Evolutionary conservation across 2,113 vertebrate genomes (phyloP), one percentile per base, ranked within the genome.

Genomic region (Psilopsiagon aurifrons): DNA sequence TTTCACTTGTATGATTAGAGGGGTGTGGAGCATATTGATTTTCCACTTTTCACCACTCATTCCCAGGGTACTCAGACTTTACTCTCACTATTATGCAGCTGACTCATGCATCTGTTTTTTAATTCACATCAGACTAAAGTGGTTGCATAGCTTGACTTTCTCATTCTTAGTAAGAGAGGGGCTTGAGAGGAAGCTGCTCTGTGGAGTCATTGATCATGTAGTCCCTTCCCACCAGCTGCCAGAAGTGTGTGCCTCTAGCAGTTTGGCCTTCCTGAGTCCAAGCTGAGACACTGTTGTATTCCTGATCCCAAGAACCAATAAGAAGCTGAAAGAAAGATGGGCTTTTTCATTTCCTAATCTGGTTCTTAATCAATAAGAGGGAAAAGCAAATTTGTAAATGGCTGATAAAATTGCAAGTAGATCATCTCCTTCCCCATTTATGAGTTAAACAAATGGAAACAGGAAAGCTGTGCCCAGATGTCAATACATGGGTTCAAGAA

Each of bases 241-340:
- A 11, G 17, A 54, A 66, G 9, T 0, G 0, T 51, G 14, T 46
- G 17, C 19, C 28, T 52, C 0, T 0, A 69, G 24, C 6, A 82
- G 18, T 5, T 7, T 47, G 9, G 17, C 23, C 63, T 41, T 35
- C 17, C 57, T 18, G 28, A 41, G 25, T 55, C 46, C 10, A 37
- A 31, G 28, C 13, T 52, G 54, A 82, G 29, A 64, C 9, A 7
- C 3, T 18, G 16, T 2, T 55, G 2, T 87, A 18, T 35, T 69
- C 44, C 55, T 92, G 17, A 8, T 44, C 17, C 35, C 37, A 57
- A 54, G 39, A 41, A 60, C 20, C 37, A 77, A 24, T 0, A 2
- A 76, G 17, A 66, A 57, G 19, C 11, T 43, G n/a, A 87, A 64
- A 60, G 6, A 10, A 68, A 70, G n/a, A 31, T 16, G 6, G 6